Evolutionary conservation across 2,888 invertebrate species (phyloP), one percentile per base, ranked within the genome.

Genomic region (Mactromeris polynyma): DNA sequence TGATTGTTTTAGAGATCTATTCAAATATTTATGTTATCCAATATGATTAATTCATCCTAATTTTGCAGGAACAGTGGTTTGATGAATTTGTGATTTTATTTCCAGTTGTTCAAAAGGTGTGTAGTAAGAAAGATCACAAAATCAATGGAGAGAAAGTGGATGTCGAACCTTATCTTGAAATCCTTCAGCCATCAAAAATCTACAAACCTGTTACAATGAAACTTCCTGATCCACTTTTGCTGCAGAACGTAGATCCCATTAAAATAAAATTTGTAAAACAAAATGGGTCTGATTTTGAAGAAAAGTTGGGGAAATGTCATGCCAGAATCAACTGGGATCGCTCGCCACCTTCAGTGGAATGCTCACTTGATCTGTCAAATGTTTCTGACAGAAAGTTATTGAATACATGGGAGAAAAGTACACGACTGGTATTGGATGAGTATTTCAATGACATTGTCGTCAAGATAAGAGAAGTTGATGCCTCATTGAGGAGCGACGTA

Each of bases 401-500:
- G 31, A 81, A 77, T 46, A 36, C 84, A 38, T 90, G 90, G 90
- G 26, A 42, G 17, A 64, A 85, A 51, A 73, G 73, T 38, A 81
- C 78, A 0, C 42, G n/a, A 33, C 42, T 58, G 21, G 38, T 77
- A 17, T 21, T 90, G 0, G 42, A 77, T 46, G 77, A 83, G 7
- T 88, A 84, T 86, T 81, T 58, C 51, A 69, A 83, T 46, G 58
- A 42, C 26, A 19, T 86, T 26, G 69, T 69, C 11, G 81, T 88
- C 17, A 86, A 46, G n/a, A 81, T 83, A 73, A 64, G 73, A 31
- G 14, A 36, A 17, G 73, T 88, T 42, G 51, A 81, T 7, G 7
- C 33, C 31, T 89, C 87, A 0, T 83, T 84, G 11, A 90, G 88
- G 83, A 46, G 17, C 11, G 64, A 81, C 14, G 88, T 90, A n/a